Percentiles rank a stretch among this genome's conserved stretches.
These are phyloP conservation scores for Regulus satrapa DNA, from an alignment of 2,113 vertebrate species.

Conservation along the genomic window DNA sequence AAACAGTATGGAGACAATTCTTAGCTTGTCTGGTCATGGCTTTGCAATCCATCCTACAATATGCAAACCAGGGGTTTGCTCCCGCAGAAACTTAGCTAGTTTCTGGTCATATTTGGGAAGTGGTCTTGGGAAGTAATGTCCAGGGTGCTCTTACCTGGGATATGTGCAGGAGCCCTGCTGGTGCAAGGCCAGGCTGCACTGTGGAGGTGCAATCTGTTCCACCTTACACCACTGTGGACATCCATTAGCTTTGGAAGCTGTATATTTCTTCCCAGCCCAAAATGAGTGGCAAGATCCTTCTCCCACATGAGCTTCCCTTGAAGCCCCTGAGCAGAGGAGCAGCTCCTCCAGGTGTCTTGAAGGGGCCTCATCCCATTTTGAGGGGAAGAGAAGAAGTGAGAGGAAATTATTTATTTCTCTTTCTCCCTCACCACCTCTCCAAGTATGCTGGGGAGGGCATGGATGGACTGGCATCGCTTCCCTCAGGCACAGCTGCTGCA, in stretches of 20 bases:
- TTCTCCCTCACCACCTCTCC: background rate
- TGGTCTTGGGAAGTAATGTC: background rate
- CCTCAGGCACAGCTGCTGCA: background rate
- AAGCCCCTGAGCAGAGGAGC: background rate
- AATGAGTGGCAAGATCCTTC: background rate
- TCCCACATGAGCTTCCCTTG: background rate
- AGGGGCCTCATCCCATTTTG: background rate
- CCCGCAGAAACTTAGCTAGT: background rate
- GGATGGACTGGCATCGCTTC: background rate
- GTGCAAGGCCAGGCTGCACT: background rate
- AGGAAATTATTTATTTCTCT: background rate
- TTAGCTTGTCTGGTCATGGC: background rate
- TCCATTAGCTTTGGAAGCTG: accelerated
- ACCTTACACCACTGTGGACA: background rate
- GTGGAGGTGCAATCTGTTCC: background rate
- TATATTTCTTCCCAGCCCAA: background rate
- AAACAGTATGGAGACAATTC: background rate
- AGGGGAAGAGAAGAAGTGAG: background rate
- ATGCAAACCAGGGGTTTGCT: background rate
- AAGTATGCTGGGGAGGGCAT: background rate
- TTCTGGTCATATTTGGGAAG: background rate
- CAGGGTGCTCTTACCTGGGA: background rate
- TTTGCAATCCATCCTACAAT: background rate
- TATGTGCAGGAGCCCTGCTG: background rate
- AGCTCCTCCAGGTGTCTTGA: background rate